Evolutionary conservation across 2,113 vertebrate genomes (phyloP).

Genomic region (Copsychus sechellarum): DNA sequence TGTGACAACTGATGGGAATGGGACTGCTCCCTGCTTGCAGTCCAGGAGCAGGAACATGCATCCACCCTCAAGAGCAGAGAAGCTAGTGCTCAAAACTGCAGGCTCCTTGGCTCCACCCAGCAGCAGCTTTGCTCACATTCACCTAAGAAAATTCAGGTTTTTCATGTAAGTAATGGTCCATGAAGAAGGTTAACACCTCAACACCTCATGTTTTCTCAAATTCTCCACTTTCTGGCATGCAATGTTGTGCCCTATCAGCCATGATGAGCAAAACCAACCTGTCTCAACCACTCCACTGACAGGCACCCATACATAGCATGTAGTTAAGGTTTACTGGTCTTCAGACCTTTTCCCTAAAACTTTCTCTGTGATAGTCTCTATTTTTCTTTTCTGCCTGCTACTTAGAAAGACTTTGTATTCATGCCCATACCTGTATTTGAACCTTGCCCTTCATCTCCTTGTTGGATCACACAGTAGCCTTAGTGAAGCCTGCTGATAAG

Average conservation of each 20-base stretch:
- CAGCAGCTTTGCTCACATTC: not conserved
- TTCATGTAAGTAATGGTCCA: not conserved
- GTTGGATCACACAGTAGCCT: not conserved
- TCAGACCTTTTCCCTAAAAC: not conserved
- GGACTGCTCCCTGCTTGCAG: fast-evolving
- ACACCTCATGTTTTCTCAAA: fast-evolving
- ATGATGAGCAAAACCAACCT: not conserved
- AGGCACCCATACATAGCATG: not conserved
- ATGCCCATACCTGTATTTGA: not conserved
- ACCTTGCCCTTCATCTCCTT: not conserved
- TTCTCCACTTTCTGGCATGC: not conserved
- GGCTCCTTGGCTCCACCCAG: not conserved
- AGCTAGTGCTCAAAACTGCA: not conserved
- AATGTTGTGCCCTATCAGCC: not conserved
- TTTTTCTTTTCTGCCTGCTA: not conserved
- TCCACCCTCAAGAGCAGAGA: not conserved
- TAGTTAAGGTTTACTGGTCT: not conserved
- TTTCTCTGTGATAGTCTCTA: not conserved
- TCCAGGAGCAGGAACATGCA: not conserved
- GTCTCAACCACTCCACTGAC: not conserved
- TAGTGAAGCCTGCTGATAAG: not conserved
- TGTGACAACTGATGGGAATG: not conserved
- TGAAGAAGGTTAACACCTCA: not conserved
- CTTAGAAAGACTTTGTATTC: not conserved
- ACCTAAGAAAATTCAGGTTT: not conserved